Base-by-base conservation (phyloP, 2,113 vertebrate genomes). In the Podilymbus podiceps region DNA sequence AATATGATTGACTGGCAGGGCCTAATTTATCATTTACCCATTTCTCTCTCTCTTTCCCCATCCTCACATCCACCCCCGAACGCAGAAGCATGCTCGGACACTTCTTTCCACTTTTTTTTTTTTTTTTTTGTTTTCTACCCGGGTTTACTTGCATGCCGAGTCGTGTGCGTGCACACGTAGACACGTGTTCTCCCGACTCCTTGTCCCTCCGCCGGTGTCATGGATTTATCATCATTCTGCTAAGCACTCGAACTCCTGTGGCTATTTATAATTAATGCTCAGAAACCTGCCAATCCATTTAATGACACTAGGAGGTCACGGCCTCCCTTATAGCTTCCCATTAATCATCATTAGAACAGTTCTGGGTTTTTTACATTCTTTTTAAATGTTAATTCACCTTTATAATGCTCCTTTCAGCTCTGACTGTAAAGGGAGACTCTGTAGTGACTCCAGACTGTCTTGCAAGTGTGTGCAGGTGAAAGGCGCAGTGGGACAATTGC, bases 301-400 rank as follows among this genome's bases (percentile, higher is more conserved):
- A 98, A 98, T 98, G 98, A 98, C 98, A 98, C 96, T 85, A n/a
- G 96, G 97, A 96, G 98, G 98, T 98, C 98, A 97, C 7, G 97
- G 95, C 97, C 98, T 97, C 96, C 97, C 97, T 98, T 98, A 98
- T 95, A 97, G 98, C 97, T 98, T 96, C 97, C 96, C 97, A 98
- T 98, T 98, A 98, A 98, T 98, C 97, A 98, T 97, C 97, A 98
- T 97, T 98, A 98, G 98, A 97, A 95, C 95, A 97, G 97, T 96
- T 98, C 97, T 87, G 98, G 97, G 97, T 91, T 98, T 98, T 98
- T 98, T 97, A 98, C 97, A 96, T 96, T 96, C 98, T 97, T 98
- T 98, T 98, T 53, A 98, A 98, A 98, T 98, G 98, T 98, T 98
- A 98, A 98, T 98, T 98, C 97, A 98, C 97, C 97, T 98, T 98